Evolutionary conservation across 1,140 invertebrate genomes (phyloP), one percentile per base, ranked within the genome.

Genomic region (Rhynchophorus ferrugineus): DNA sequence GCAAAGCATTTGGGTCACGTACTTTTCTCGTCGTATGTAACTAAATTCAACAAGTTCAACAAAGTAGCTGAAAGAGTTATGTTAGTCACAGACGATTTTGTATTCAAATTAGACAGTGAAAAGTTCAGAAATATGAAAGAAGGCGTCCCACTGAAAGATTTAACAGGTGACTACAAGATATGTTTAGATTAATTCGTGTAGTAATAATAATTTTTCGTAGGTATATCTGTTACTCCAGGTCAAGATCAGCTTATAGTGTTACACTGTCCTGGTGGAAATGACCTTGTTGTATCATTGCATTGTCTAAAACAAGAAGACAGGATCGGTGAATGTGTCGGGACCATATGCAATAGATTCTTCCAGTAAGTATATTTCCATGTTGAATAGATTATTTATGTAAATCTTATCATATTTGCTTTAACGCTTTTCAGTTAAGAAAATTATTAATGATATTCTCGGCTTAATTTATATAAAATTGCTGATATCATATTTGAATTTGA

Each of bases 111-210:
- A 56, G 92, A 98, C 57, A 76, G 75, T 18, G 77, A 76, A 34
- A 91, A 85, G 55, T 97, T 96, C 68, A 92, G 89, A 64, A 80
- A 82, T 20, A 81, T 98, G 77, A 89, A 85, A 63, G 84, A 89
- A 59, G 85, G 85, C 8, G 59, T 64, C n/a, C 55, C 54, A 3
- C 43, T 69, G 5, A 58, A 46, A 17, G 57, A 60, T 78, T 75
- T 93, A 3, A 87, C 85, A n/a, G 85, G 86, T 5, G 61, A 92
- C 1, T 89, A 84, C 63, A n/a, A n/a, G n/a, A n/a, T n/a, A n/a
- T n/a, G n/a, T n/a, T n/a, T n/a, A n/a, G n/a, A n/a, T n/a, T n/a
- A n/a, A n/a, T n/a, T n/a, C n/a, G n/a, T n/a, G n/a, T n/a, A n/a
- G n/a, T n/a, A n/a, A n/a, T n/a, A n/a, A n/a, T n/a, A n/a, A n/a